Conservation (phyloP, 2,797 vertebrate species). For the Pseudocheirus occidentalis region DNA sequence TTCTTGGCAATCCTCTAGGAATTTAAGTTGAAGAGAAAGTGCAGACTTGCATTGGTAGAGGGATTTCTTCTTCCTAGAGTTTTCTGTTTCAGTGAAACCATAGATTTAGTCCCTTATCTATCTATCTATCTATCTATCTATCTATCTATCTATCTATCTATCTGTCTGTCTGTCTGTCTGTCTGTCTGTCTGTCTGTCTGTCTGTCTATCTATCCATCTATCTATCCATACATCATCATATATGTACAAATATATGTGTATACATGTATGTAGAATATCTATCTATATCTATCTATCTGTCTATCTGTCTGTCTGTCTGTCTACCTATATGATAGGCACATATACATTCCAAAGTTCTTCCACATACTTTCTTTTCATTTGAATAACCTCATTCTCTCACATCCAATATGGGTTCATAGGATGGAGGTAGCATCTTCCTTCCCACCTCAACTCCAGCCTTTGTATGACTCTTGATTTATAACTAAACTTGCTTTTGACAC, state of each 20-base stretch:
- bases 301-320: no score
- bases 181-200: not conserved
- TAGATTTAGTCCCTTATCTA: not conserved
- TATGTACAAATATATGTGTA: not conserved
- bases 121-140: not conserved
- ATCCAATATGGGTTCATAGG: not conserved
- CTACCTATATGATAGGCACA: no score
- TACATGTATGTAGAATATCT: not conserved
- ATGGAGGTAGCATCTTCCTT: not conserved
- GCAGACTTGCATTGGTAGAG: not conserved
- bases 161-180: no score
- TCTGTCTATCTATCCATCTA: not conserved
- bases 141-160: not conserved
- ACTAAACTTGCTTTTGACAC: constrained; percentile 30
- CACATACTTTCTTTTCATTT: not conserved
- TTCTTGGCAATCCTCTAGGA: not conserved
- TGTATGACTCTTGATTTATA: constrained; percentile 41
- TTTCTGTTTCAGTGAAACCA: not conserved
- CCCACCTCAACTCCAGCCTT: not conserved
- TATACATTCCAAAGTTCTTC: not conserved
- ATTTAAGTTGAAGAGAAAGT: not conserved
- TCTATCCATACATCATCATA: not conserved
- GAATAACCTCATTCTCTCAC: constrained; percentile 49
- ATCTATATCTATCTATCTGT: no score
- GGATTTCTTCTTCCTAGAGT: not conserved